A percentile compares a stretch with the other conserved stretches of the same genome.
Conservation (phyloP, 2,888 invertebrate species). For the Thyatira batis region DNA sequence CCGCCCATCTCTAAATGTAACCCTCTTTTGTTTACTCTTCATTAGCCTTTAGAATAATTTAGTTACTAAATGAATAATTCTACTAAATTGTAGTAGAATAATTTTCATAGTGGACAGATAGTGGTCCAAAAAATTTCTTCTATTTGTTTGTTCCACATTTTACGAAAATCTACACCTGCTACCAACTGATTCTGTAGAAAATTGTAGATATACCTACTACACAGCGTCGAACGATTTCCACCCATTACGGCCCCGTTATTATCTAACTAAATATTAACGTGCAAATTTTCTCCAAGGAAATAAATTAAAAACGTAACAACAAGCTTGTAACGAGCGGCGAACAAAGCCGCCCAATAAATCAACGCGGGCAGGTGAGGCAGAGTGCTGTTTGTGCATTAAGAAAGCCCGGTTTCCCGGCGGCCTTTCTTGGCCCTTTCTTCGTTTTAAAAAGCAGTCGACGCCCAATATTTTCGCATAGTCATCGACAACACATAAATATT, state of each 20-base stretch:
- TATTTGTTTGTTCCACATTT: too few relatives aligned
- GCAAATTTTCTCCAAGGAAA: conserved; percentile 73
- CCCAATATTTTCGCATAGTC: conserved; percentile 80
- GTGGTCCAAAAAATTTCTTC: too few relatives aligned
- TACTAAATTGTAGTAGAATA: too few relatives aligned
- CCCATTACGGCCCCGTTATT: conserved; percentile 52
- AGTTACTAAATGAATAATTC: too few relatives aligned
- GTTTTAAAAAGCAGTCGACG: conserved; percentile 82
- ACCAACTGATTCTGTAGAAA: too few relatives aligned
- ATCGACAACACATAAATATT: conserved; percentile 83
- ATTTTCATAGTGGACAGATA: too few relatives aligned
- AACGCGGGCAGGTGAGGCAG: conserved; percentile 74
- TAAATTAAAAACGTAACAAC: conserved; percentile 83
- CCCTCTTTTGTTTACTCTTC: too few relatives aligned
- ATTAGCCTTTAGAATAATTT: too few relatives aligned
- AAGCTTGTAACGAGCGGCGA: conserved; percentile 78
- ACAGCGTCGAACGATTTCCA: conserved; percentile 35
- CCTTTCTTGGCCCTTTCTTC: conserved; percentile 80
- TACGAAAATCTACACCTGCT: not conserved
- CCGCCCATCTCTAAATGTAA: too few relatives aligned
- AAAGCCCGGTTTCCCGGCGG: conserved; percentile 74
- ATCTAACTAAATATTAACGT: conserved; percentile 76
- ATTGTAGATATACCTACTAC: too few relatives aligned
- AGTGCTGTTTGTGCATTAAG: conserved; percentile 82
- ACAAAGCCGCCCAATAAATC: conserved; percentile 81